Evolutionary conservation across 2,797 vertebrate genomes (phyloP).

Genomic region (Pseudochromis fuscus): DNA sequence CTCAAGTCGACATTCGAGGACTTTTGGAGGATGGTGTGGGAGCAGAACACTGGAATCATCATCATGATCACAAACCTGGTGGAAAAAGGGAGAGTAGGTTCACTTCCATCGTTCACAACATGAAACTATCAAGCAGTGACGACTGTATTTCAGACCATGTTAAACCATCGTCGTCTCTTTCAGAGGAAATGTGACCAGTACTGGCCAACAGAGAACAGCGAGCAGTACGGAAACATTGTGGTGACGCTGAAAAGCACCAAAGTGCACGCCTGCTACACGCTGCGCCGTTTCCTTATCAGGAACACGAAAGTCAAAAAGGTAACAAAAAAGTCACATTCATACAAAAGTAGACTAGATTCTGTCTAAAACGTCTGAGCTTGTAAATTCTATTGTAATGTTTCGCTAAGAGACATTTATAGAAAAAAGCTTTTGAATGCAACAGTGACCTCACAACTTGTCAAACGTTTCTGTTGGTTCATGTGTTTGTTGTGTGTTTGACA

Average conservation of each 20-base stretch:
- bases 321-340: not conserved
- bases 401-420: too few species aligned
- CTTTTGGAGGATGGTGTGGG: conserved; percentile 99
- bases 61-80: conserved; percentile 99
- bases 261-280: conserved; percentile 95
- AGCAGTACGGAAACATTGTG: conserved; percentile 96
- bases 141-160: rapidly evolving
- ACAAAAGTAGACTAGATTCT: not conserved
- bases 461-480: too few species aligned
- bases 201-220: conserved; percentile 96
- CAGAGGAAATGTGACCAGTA: conserved; percentile 99
- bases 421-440: too few species aligned
- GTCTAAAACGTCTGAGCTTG: not conserved
- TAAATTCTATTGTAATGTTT: too few species aligned
- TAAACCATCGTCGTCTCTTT: conserved; percentile 1
- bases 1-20: conserved; percentile 99
- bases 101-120: not conserved
- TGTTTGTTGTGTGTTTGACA: too few species aligned
- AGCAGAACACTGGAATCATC: conserved; percentile 96
- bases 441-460: too few species aligned
- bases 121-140: not conserved
- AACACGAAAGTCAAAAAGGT: conserved; percentile 98
- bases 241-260: conserved; percentile 97
- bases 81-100: conserved; percentile 97
- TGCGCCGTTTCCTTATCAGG: conserved; percentile 92